These are phyloP conservation scores for Chironomus striatipennis DNA, from an alignment of 1,140 invertebrate species.

Conservation along the genomic window DNA sequence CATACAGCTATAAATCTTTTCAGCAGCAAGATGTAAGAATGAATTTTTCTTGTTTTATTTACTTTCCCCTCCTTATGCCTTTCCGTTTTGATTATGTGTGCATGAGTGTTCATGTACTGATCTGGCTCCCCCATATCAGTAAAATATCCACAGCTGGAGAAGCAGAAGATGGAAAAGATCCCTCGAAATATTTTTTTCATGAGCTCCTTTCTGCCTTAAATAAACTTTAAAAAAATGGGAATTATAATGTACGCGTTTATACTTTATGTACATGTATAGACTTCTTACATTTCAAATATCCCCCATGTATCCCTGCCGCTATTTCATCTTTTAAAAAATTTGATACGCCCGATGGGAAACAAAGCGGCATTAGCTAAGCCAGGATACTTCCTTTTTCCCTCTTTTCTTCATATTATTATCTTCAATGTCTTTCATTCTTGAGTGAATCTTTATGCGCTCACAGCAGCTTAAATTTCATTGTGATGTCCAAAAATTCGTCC, in stretches of 20 bases:
- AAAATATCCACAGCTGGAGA: too few relatives aligned
- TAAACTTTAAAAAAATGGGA: neutral
- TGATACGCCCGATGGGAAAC: constrained; percentile 10
- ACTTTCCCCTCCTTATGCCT: neutral
- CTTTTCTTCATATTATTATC: neutral
- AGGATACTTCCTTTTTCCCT: neutral
- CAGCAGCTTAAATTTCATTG: neutral
- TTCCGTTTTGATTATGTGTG: neutral
- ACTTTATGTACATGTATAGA: neutral
- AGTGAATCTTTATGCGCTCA: constrained; percentile 12
- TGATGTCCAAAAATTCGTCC: neutral
- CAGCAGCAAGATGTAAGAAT: constrained; percentile 17
- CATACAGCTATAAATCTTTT: constrained; percentile 21
- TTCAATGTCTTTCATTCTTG: neutral
- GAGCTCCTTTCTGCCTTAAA: neutral
- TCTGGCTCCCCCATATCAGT: too few relatives aligned
- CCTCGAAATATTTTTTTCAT: neutral
- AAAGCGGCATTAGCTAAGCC: neutral
- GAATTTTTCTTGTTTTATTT: neutral
- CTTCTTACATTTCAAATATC: neutral
- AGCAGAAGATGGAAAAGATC: too few relatives aligned
- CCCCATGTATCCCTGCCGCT: neutral
- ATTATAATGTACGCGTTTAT: neutral
- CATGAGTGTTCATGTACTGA: too few relatives aligned
- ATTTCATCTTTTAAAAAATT: neutral